Conservation (phyloP, 2,888 invertebrate genomes). For the Tinea pellionella region DNA sequence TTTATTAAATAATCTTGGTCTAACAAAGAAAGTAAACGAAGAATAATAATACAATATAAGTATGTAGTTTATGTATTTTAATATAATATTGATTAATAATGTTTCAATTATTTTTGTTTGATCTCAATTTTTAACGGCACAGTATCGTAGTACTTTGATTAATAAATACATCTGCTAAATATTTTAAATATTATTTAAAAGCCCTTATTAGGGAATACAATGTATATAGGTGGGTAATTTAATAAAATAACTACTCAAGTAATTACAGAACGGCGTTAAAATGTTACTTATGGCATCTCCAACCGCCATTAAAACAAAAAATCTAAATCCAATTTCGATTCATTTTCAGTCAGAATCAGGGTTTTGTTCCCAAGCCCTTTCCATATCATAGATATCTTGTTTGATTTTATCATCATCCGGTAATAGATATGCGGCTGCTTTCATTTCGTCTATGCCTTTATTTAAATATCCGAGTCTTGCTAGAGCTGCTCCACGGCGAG, state of each 20-base stretch:
- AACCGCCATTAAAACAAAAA: too few species aligned
- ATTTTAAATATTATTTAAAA: background rate
- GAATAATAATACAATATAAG: slow-evolving; percentile 27
- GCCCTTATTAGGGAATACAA: background rate
- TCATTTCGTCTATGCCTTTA: slow-evolving; percentile 80
- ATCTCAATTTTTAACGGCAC: background rate
- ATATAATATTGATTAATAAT: background rate
- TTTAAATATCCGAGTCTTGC: slow-evolving; percentile 75
- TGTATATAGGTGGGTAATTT: too few species aligned
- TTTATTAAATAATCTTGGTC: slow-evolving; percentile 73
- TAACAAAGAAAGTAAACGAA: slow-evolving; percentile 47
- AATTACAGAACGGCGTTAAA: too few species aligned
- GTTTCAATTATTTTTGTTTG: background rate
- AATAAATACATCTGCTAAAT: background rate
- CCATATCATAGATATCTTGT: slow-evolving; percentile 76
- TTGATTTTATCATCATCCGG: slow-evolving; percentile 73
- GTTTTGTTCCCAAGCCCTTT: slow-evolving; percentile 83
- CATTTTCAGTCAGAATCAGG: slow-evolving; percentile 69
- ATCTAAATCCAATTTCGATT: too few species aligned
- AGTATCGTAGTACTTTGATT: background rate
- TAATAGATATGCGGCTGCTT: slow-evolving; percentile 75
- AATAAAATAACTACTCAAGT: too few species aligned
- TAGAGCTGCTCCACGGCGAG: slow-evolving; percentile 79
- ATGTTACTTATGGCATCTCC: too few species aligned
- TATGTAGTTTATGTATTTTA: slow-evolving; percentile 16